Percentiles rank a stretch among this genome's conserved stretches.
Evolutionary conservation across 2,888 invertebrate species (phyloP).

Genomic region (Scaptomyza polygonia): DNA sequence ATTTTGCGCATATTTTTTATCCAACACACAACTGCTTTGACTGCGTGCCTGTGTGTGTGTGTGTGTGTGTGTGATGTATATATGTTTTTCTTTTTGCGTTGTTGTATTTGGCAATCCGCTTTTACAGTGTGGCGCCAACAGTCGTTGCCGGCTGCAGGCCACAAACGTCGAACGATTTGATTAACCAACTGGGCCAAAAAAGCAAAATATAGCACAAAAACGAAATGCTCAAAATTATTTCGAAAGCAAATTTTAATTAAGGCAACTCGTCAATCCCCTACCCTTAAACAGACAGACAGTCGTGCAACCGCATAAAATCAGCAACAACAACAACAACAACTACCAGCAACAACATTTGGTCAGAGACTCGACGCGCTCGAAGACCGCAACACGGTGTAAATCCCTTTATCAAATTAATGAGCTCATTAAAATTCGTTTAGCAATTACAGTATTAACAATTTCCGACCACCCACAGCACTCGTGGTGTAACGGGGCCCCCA

Average conservation of each 20-base stretch:
- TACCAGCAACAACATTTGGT: conserved; percentile 53
- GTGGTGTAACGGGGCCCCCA: background rate
- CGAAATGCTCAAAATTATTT: conserved; percentile 59
- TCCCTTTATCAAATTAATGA: conserved; percentile 82
- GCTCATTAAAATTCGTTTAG: conserved; percentile 83
- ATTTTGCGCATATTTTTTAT: conserved; percentile 60
- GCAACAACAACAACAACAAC: conserved; percentile 19
- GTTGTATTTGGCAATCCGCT: conserved; percentile 23
- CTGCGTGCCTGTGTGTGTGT: conserved; percentile 12
- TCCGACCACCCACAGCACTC: conserved; percentile 47
- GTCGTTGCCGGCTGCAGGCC: conserved; percentile 7
- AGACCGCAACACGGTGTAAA: conserved; percentile 78
- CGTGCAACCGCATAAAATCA: conserved; percentile 44
- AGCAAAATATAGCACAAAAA: conserved; percentile 1
- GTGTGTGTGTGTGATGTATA: conserved; percentile 11
- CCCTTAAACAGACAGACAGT: conserved; percentile 21
- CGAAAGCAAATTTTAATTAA: conserved; percentile 76
- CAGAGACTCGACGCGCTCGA: conserved; percentile 30
- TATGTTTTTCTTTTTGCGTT: conserved; percentile 29
- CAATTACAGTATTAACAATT: conserved; percentile 82
- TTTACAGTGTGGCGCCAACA: conserved; percentile 5
- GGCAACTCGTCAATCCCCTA: conserved; percentile 27
- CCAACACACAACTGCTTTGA: conserved; percentile 7
- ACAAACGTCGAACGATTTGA: conserved; percentile 57
- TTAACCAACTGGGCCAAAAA: conserved; percentile 52